Evolutionary conservation across 2,113 vertebrate genomes (phyloP).

Genomic region (Meriones unguiculatus): DNA sequence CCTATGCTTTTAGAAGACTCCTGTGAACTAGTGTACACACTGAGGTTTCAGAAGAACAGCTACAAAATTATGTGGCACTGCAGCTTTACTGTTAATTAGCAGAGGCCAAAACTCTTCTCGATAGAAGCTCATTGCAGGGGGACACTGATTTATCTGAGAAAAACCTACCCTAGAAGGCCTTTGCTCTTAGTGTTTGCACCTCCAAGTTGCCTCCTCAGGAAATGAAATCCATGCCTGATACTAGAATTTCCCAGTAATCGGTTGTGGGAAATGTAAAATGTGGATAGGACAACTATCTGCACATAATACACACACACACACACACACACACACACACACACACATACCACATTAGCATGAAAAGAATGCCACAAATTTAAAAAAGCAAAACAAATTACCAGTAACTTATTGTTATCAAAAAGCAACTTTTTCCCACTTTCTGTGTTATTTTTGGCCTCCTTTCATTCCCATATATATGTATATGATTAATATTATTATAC

Average conservation of each 20-base stretch:
- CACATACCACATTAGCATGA: neutral
- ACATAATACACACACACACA: neutral
- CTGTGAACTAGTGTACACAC: neutral
- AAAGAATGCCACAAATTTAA: conserved; percentile 6
- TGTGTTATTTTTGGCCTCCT: neutral
- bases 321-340: neutral
- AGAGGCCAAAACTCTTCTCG: neutral
- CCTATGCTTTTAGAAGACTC: neutral
- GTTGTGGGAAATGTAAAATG: neutral
- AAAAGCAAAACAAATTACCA: neutral
- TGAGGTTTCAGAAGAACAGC: neutral
- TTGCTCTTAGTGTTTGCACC: neutral
- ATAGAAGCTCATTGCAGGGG: neutral
- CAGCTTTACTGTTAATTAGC: neutral
- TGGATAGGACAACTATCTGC: neutral
- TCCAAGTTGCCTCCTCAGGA: neutral
- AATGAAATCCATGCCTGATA: neutral
- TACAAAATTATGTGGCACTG: neutral
- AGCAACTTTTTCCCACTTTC: neutral
- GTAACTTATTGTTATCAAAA: neutral
- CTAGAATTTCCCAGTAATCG: neutral
- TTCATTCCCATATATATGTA: neutral
- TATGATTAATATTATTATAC: neutral
- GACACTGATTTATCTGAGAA: neutral
- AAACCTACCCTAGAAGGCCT: neutral